Evolutionary conservation across 2,113 vertebrate genomes (phyloP), one percentile per base, ranked within the genome.

Genomic region (Myotis davidii): DNA sequence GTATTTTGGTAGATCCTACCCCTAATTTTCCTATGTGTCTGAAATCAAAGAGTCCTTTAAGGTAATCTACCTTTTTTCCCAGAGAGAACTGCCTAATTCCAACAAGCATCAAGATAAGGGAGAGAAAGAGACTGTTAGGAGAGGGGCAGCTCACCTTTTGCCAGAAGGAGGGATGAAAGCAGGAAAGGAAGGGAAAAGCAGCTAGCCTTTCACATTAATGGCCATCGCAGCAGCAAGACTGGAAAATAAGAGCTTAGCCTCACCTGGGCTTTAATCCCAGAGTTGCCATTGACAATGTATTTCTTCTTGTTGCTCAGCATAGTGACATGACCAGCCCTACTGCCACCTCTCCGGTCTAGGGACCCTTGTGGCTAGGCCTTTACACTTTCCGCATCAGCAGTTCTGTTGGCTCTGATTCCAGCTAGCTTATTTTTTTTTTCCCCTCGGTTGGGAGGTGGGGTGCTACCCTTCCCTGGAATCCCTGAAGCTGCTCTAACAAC

Each of bases 221-320:
- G 34, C 29, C 0, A 9, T 2, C 0, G 9, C 12, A 0, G 88
- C 0, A 54, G 85, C 12, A 37, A 92, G 88, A 69, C 91, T 74
- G 82, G 77, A 72, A 95, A 95, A 29, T 10, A 25, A 69, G 94
- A 59, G 89, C 1, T 89, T 67, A 96, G 96, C 97, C 98, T 99
- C 98, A 99, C 98, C 98, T 99, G 98, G 98, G 97, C 96, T 97
- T 97, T 98, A 42, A 93, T 76, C 77, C 98, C 98, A 5, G 96
- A 86, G 3, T 97, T 98, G 6, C 98, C 98, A 69, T 93, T 98
- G 81, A 98, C 93, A 85, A 97, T 97, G 98, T 98, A 98, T n/a
- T 98, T 99, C 98, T 98, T 98, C 98, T 96, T 98, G 97, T 95
- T 98, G 97, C 94, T 96, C 72, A 97, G 98, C 98, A 99, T 98